Evolutionary conservation across 2,888 invertebrate species (phyloP).

Genomic region (Xestia rhomboidea): DNA sequence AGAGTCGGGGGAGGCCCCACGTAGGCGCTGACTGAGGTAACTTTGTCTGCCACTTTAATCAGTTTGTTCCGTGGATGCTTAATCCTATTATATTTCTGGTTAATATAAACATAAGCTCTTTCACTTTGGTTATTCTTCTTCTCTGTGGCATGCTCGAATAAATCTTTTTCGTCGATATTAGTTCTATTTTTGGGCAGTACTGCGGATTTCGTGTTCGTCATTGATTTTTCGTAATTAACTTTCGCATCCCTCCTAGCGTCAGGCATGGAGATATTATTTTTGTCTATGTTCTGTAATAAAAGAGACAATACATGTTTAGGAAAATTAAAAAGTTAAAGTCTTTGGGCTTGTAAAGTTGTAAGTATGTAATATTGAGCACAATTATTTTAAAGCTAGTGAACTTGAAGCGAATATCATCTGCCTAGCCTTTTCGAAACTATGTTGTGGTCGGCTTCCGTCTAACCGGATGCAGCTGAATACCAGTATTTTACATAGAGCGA

Average conservation of each 20-base stretch:
- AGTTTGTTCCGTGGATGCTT: slow-evolving; percentile 46
- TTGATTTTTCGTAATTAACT: not conserved
- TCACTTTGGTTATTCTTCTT: slow-evolving; percentile 76
- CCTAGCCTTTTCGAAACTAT: not conserved
- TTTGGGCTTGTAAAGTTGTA: too few species aligned
- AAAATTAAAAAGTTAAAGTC: not conserved
- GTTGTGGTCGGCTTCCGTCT: not conserved
- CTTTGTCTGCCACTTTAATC: slow-evolving; percentile 11
- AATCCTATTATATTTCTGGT: slow-evolving; percentile 72
- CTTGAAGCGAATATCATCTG: not conserved
- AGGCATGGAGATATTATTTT: not conserved
- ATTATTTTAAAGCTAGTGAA: not conserved
- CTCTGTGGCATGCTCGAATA: slow-evolving; percentile 72
- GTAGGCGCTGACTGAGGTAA: too few species aligned
- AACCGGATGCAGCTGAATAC: not conserved
- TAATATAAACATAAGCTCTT: slow-evolving; percentile 81
- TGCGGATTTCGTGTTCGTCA: not conserved
- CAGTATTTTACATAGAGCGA: not conserved
- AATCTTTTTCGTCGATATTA: slow-evolving; percentile 69
- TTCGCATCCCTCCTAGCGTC: not conserved
- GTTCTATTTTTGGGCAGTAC: slow-evolving; percentile 48
- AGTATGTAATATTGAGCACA: not conserved
- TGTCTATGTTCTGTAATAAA: slow-evolving; percentile 21
- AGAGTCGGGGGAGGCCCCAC: not conserved
- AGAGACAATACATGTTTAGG: not conserved